These are phyloP conservation scores for Epistrophe eligans DNA, from an alignment of 2,888 invertebrate species.

Conservation along the genomic window DNA sequence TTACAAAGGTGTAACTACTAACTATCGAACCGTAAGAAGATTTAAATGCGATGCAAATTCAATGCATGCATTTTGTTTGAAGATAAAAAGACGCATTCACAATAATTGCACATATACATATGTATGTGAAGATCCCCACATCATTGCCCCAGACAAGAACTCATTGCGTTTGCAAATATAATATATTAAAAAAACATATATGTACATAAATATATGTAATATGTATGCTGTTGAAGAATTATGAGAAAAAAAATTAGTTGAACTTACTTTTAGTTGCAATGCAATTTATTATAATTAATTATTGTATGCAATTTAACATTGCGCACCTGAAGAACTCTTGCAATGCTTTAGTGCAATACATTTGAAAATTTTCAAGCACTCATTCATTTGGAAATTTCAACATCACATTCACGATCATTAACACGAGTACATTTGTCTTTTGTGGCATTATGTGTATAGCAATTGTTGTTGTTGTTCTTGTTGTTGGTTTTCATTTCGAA, in stretches of 20 bases:
- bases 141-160: constrained; percentile 7
- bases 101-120: not conserved
- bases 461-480: constrained; percentile 14
- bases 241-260: constrained; percentile 33
- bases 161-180: constrained; percentile 16
- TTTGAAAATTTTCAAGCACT: constrained; percentile 37
- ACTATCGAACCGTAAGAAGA: constrained; percentile 27
- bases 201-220: no score
- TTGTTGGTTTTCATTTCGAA: constrained; percentile 1
- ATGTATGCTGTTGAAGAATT: constrained; percentile 8
- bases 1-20: constrained; percentile 24
- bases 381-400: constrained; percentile 55
- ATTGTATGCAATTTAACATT: constrained; percentile 52
- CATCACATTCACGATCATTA: constrained; percentile 58
- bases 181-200: constrained; percentile 10
- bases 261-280: constrained; percentile 48
- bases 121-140: not conserved
- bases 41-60: constrained; percentile 19
- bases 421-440: constrained; percentile 34
- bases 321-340: constrained; percentile 61
- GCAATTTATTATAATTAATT: constrained; percentile 63
- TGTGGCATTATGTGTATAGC: constrained; percentile 13
- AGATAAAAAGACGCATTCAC: not conserved
- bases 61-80: not conserved
- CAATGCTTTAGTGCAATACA: constrained; percentile 17